Conservation (phyloP, 2,113 vertebrate species). For the Acrocephalus arundinaceus region DNA sequence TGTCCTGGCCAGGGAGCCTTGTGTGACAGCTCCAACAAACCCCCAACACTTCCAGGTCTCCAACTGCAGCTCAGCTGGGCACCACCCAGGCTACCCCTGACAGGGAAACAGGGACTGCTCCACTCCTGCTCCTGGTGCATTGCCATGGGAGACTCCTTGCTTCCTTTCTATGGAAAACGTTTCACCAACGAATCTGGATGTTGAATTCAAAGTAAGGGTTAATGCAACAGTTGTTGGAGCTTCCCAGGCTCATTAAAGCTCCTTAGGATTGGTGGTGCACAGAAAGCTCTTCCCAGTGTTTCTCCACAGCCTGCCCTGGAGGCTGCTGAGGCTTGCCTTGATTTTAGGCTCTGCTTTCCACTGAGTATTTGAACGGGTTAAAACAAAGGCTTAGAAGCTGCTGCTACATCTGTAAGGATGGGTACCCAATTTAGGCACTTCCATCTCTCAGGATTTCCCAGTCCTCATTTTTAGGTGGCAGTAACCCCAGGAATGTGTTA, state of each 20-base stretch:
- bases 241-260: not conserved
- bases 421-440: not conserved
- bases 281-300: not conserved
- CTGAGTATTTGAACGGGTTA: not conserved
- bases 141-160: not conserved
- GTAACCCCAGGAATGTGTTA: not conserved
- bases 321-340: not conserved
- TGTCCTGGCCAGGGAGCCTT: slow-evolving; percentile 90
- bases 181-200: not conserved
- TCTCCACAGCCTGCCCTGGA: not conserved
- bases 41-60: not conserved
- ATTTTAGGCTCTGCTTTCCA: not conserved
- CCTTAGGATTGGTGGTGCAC: not conserved
- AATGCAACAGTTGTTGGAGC: not conserved
- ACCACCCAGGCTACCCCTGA: not conserved
- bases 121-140: not conserved
- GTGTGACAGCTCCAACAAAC: slow-evolving; percentile 59
- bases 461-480: not conserved
- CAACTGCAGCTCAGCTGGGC: not conserved
- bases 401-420: not conserved
- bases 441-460: not conserved
- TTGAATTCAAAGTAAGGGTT: not conserved
- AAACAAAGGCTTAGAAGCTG: not conserved
- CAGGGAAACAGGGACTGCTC: not conserved
- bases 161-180: not conserved